Evolutionary conservation across 2,888 invertebrate species (phyloP).

Genomic region (Hypena proboscidalis): DNA sequence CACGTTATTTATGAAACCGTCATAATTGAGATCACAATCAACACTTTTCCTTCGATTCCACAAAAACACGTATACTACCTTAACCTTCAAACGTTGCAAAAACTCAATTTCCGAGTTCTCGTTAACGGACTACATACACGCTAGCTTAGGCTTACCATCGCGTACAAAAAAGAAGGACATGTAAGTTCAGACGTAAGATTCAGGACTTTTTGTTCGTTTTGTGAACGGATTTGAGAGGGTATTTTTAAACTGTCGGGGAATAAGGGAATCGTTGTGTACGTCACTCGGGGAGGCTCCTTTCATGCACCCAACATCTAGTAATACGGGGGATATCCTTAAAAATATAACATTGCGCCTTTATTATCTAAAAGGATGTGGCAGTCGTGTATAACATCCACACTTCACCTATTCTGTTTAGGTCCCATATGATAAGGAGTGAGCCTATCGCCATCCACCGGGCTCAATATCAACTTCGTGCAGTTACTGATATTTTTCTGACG

Average conservation of each 20-base stretch:
- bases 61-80: constrained; percentile 11
- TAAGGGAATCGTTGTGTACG: too few relatives aligned
- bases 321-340: too few relatives aligned
- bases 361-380: too few relatives aligned
- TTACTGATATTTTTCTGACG: too few relatives aligned
- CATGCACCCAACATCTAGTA: too few relatives aligned
- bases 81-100: constrained; percentile 15
- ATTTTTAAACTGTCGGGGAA: neutral
- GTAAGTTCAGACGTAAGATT: neutral
- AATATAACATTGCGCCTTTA: too few relatives aligned
- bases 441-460: too few relatives aligned
- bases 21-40: constrained; percentile 12
- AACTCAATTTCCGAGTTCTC: constrained; percentile 13
- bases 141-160: constrained; percentile 9
- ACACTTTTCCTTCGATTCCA: neutral
- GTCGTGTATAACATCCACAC: too few relatives aligned
- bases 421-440: too few relatives aligned
- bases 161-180: neutral
- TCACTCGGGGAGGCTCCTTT: too few relatives aligned
- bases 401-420: too few relatives aligned
- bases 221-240: neutral
- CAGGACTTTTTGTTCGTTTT: neutral
- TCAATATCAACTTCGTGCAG: too few relatives aligned
- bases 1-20: neutral
- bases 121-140: constrained; percentile 10